Evolutionary conservation across 2,797 vertebrate species (phyloP), one percentile per base, ranked within the genome.

Genomic region (Moxostoma hubbsi): DNA sequence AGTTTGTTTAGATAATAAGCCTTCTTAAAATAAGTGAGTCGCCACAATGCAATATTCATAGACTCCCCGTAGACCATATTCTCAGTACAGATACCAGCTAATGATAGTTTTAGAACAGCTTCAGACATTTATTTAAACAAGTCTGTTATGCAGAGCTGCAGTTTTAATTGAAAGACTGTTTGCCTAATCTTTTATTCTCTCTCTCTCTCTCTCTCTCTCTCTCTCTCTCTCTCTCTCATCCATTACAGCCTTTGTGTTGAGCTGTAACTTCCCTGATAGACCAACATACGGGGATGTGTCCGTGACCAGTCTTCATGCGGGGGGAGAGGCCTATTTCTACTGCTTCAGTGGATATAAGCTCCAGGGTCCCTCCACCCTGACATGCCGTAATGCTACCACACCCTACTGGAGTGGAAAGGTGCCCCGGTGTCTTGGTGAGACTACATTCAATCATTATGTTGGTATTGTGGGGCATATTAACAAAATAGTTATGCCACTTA

Each of bases 391-490:
- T 0, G 95, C 96, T 78, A 98, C 94, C 70, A 95, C 93, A n/a
- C 96, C 96, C 83, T 96, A 96, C 89, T 98, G 97, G 97, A 96
- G 93, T n/a, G 87, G 92, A 81, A 93, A 85, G 0, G 95, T 95
- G 81, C 96, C 97, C 0, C 86, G 92, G 79, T 98, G 97, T 69
- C 85, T 93, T 0, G 95, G 97, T 97, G 81, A 95, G 93, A 55
- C 12, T 24, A 72, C 16, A 18, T 36, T 36, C 36, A 36, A 36
- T 4, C 36, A 36, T 36, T 36, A 3, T 36, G 36, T 36, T 36
- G 36, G 36, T 36, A 36, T 36, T 36, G 36, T 36, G 36, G 36
- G 36, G 4, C 36, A 36, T 36, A 4, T 36, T 36, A 36, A 36
- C 4, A 5, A 36, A 36, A 36, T 5, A 36, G 4, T 36, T 36